Base-by-base conservation (phyloP, 2,797 vertebrate species). In the Lepus townsendii region DNA sequence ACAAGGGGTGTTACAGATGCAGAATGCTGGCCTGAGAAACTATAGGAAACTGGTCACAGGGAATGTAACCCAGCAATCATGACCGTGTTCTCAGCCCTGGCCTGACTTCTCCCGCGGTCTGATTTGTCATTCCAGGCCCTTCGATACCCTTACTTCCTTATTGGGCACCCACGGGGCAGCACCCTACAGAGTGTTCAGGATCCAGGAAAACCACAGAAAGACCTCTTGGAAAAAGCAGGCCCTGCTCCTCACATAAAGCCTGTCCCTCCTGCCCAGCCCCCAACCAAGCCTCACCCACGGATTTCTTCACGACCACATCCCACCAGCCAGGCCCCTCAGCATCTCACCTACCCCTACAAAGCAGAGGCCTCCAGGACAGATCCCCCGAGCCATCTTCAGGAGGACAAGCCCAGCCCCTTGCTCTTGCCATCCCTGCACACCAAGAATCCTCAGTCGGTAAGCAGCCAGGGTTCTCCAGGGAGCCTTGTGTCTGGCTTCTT, bases 121-220 rank as follows among this genome's bases (percentile, higher is more conserved):
- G 22, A 1, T 63, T 30, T 96, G 83, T 96, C 38, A 6, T 98
- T 98, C 93, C 94, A 99, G 99, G 99, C 99, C 27, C 99, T 99
- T 97, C 99, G 99, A 75, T 99, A 99, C 95, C 98, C 99, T 0
- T 99, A 99, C 97, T 99, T 99, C 98, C 99, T 99, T 8, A 98
- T 99, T 96, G 99, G 99, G 73, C 99, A 99, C 94, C 98, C 98
- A 68, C 96, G 99, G 97, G 99, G 99, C 35, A 98, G 98, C 77
- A 66, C 84, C 27, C 97, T 98, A 60, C 98, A 98, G 95, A 98
- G 98, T 97, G 97, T 99, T 97, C 98, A 99, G 95, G 99, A 99
- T 69, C 98, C 98, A 94, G 98, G 97, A 66, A 98, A 98, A 93
- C 98, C 98, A 57, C 98, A 98, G 93, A 98, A 98, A 38, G 98